Evolutionary conservation across 2,888 invertebrate genomes (phyloP).

Genomic region (Hirudinaria manillensis): DNA sequence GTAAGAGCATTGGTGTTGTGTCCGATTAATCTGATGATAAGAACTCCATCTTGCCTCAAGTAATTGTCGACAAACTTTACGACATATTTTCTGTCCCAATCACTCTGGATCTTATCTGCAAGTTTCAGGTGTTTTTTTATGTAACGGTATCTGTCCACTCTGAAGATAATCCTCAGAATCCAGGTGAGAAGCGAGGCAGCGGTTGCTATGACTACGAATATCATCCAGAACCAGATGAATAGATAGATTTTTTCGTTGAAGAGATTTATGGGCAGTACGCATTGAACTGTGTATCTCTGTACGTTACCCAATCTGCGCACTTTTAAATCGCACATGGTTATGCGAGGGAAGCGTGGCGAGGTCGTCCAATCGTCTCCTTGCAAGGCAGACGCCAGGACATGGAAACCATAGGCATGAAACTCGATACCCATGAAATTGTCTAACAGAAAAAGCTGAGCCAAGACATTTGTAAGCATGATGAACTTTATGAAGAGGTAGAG

Average conservation of each 20-base stretch:
- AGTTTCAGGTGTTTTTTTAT: conserved; percentile 40
- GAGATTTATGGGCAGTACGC: conserved; percentile 50
- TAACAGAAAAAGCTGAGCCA: conserved; percentile 47
- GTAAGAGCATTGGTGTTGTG: conserved; percentile 55
- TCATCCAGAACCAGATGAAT: conserved; percentile 58
- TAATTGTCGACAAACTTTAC: conserved; percentile 51
- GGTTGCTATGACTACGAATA: conserved; percentile 54
- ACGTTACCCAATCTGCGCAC: conserved; percentile 49
- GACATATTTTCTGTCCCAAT: conserved; percentile 35
- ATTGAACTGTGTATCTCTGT: conserved; percentile 55
- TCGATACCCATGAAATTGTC: conserved; percentile 39
- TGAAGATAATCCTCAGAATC: conserved; percentile 43
- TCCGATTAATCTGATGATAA: conserved; percentile 52
- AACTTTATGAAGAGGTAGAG: conserved; percentile 56
- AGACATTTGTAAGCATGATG: conserved; percentile 49
- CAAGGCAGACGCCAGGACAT: conserved; percentile 55
- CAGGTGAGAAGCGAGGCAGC: conserved; percentile 54
- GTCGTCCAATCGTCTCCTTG: conserved; percentile 51
- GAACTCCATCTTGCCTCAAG: conserved; percentile 52
- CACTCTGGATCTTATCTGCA: conserved; percentile 36
- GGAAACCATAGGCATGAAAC: conserved; percentile 49
- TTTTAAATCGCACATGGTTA: conserved; percentile 54
- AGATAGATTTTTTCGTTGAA: conserved; percentile 52
- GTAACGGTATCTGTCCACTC: conserved; percentile 38
- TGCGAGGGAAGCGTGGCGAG: conserved; percentile 52